Conservation (phyloP, 2,888 invertebrate species). For the Thymelicus sylvestris region DNA sequence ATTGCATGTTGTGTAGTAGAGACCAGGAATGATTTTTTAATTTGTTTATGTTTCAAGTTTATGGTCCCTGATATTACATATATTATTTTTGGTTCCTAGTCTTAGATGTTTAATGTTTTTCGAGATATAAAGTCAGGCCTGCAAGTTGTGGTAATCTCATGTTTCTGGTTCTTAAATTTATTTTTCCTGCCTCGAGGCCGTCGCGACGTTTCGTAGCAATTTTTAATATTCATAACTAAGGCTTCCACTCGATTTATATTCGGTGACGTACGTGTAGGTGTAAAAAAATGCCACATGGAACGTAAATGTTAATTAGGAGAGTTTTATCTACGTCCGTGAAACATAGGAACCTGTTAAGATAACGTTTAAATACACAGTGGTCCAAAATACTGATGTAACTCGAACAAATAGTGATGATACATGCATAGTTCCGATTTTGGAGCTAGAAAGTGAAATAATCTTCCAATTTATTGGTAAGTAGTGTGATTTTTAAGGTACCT, state of each 20-base stretch:
- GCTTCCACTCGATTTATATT: slow-evolving; percentile 55
- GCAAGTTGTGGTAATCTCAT: slow-evolving; percentile 58
- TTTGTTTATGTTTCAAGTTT: slow-evolving; percentile 77
- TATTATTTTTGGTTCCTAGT: slow-evolving; percentile 57
- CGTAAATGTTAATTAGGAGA: slow-evolving; percentile 42
- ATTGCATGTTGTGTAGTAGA: slow-evolving; percentile 80
- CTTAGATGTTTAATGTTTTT: slow-evolving; percentile 62
- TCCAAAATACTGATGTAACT: slow-evolving; percentile 45
- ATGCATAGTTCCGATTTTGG: slow-evolving; percentile 8
- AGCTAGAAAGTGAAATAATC: not conserved
- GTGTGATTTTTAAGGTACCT: slow-evolving; percentile 7
- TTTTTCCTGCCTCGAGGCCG: slow-evolving; percentile 45
- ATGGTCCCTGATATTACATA: slow-evolving; percentile 69
- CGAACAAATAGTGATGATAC: slow-evolving; percentile 41
- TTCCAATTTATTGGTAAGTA: slow-evolving; percentile 26
- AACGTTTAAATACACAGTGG: slow-evolving; percentile 42
- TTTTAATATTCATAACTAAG: slow-evolving; percentile 65
- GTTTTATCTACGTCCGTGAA: slow-evolving; percentile 51
- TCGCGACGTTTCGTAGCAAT: slow-evolving; percentile 53
- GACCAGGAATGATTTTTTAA: slow-evolving; percentile 71
- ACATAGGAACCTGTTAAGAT: slow-evolving; percentile 60
- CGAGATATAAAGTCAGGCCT: slow-evolving; percentile 60
- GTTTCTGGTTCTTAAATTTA: slow-evolving; percentile 41
- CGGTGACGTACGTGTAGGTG: slow-evolving; percentile 44
- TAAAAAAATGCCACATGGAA: slow-evolving; percentile 29